Evolutionary conservation across 2,113 vertebrate species (phyloP).

Genomic region (Scortum barcoo): DNA sequence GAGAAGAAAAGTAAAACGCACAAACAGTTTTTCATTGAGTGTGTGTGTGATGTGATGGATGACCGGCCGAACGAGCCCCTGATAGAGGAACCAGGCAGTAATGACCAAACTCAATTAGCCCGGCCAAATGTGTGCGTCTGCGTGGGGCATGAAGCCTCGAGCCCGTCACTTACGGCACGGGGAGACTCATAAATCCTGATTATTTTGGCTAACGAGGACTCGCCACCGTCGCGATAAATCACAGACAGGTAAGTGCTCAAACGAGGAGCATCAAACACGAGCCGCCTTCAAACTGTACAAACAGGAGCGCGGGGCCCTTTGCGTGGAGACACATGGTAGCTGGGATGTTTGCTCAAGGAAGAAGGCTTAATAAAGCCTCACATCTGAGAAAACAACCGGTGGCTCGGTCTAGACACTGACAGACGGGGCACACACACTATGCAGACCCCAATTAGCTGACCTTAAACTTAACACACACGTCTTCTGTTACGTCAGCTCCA

Average conservation of each 20-base stretch:
- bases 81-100: slow-evolving; percentile 70
- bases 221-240: slow-evolving; percentile 68
- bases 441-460: slow-evolving; percentile 67
- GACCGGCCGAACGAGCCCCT: slow-evolving; percentile 55
- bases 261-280: slow-evolving; percentile 27
- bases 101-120: slow-evolving; percentile 79
- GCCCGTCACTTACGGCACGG: slow-evolving; percentile 50
- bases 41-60: slow-evolving; percentile 59
- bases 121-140: slow-evolving; percentile 28
- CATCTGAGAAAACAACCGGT: slow-evolving; percentile 74
- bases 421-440: slow-evolving; percentile 58
- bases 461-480: slow-evolving; percentile 45
- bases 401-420: slow-evolving; percentile 65
- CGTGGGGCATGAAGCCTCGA: slow-evolving; percentile 51
- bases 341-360: slow-evolving; percentile 49
- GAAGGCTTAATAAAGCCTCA: slow-evolving; percentile 62
- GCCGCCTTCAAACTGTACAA: not conserved
- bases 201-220: slow-evolving; percentile 75
- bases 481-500: slow-evolving; percentile 36
- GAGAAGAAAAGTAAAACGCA: slow-evolving; percentile 10
- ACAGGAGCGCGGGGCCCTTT: not conserved
- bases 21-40: slow-evolving; percentile 33
- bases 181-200: slow-evolving; percentile 80
- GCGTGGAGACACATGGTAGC: not conserved
- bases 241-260: slow-evolving; percentile 57